Evolutionary conservation across 2,888 invertebrate species (phyloP), one percentile per base, ranked within the genome.

Genomic region (Xanthorhoe spadicearia): DNA sequence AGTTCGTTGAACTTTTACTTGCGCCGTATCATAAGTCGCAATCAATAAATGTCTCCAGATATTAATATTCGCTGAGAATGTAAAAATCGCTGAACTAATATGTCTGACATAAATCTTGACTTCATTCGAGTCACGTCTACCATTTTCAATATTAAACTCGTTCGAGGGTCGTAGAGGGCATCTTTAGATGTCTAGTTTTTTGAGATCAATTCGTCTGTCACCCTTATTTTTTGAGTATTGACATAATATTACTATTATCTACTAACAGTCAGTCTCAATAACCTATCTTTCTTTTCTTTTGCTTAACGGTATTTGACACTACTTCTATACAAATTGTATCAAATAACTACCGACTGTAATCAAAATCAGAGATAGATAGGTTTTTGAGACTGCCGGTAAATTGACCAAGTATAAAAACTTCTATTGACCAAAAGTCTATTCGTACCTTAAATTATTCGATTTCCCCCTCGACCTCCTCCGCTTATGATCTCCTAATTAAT

Each of bases 401-500:
- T 23, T 1, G 23, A 23, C 23, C 23, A 23, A 23, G 23, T 4
- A 3, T 23, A 23, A 23, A 23, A 23, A 3, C 7, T 32, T 2
- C 7, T 43, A 13, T 10, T 43, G 9, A 13, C 38, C 13, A 13
- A 13, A 13, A 13, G 13, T 2, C 13, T 43, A 13, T 43, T 13
- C 13, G 2, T 43, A 43, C 1, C 38, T 13, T 43, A 13, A 43
- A 10, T 43, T 43, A 13, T 17, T 17, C 17, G 15, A 48, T 48
- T 48, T 48, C 5, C 32, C 32, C 32, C 7, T 48, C 48, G 48
- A 48, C 15, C 17, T 15, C 46, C 46, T 48, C 48, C 68, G 71
- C 71, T 85, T 82, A 83, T 77, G 80, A 77, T 76, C 72, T 80
- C 79, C 75, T 81, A 84, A 85, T 86, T 83, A 86, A 87, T 84